These are phyloP conservation scores for Porites australiensis DNA, from an alignment of 64 coral and sea anemone genomes.

Conservation along the genomic window DNA sequence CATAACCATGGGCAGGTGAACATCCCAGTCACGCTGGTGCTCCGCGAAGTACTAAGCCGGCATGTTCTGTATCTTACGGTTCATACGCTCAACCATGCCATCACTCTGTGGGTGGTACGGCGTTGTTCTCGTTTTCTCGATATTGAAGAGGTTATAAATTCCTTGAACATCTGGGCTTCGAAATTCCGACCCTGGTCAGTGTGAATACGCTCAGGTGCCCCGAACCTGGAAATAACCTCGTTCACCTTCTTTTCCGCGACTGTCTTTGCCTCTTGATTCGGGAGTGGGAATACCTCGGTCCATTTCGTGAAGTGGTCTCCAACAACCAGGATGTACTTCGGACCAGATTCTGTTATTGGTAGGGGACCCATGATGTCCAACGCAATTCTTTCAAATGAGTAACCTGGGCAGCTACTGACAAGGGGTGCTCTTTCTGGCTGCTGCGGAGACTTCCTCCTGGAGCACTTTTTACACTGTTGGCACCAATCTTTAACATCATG, in stretches of 20 bases:
- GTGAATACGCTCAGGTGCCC: constrained; percentile 30
- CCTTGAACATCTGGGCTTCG: constrained; percentile 61
- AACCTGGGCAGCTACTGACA: constrained; percentile 10
- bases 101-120: constrained; percentile 35
- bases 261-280: constrained; percentile 54
- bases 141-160: constrained; percentile 12
- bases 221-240: constrained; percentile 42
- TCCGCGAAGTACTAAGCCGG: constrained; percentile 49
- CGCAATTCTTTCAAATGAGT: constrained; percentile 13
- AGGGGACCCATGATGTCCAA: constrained; percentile 48
- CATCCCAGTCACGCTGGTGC: constrained; percentile 44
- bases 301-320: constrained; percentile 72
- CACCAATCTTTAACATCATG: constrained; percentile 31
- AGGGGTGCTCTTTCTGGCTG: neutral
- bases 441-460: constrained; percentile 31
- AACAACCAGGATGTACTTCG: constrained; percentile 53
- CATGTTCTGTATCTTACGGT: constrained; percentile 26
- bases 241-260: constrained; percentile 44
- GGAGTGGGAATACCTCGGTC: constrained; percentile 46
- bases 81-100: constrained; percentile 67
- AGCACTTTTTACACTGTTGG: constrained; percentile 45
- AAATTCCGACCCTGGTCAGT: constrained; percentile 61
- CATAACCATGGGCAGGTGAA: constrained; percentile 43
- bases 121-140: constrained; percentile 56
- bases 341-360: neutral